phyloP scores from a whole-genome alignment of 2,113 vertebrate genomes.

The Python bivittatus region DNA sequence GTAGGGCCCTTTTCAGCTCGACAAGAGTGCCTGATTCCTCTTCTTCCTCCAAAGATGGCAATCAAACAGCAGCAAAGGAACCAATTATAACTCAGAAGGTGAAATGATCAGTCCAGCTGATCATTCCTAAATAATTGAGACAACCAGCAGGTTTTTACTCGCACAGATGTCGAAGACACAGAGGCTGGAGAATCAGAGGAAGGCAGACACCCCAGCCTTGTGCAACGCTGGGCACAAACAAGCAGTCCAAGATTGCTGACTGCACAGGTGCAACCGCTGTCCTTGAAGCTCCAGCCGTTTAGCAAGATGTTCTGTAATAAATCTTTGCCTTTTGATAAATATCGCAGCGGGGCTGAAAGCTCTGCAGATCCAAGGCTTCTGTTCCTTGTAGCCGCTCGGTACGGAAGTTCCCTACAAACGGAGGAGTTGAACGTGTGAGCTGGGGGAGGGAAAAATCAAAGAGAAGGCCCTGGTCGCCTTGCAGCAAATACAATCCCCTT shows the following conservation, averaged over 20 bases:
- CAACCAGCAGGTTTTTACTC: background rate
- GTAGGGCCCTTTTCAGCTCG: background rate
- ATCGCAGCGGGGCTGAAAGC: slow-evolving; percentile 39
- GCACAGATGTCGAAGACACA: background rate
- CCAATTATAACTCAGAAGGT: background rate
- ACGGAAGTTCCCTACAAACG: background rate
- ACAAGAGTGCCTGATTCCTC: background rate
- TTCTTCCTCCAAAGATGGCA: background rate
- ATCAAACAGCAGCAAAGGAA: background rate
- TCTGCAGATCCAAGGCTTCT: background rate
- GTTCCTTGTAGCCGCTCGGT: slow-evolving; percentile 21
- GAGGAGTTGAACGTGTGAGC: background rate
- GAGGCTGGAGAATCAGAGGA: background rate
- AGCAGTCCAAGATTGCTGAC: fast-evolving
- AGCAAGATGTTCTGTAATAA: background rate
- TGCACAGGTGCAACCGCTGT: background rate
- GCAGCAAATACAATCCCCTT: background rate
- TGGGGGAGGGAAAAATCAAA: no score
- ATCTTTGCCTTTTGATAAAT: slow-evolving; percentile 45
- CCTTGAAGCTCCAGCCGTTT: slow-evolving; percentile 11
- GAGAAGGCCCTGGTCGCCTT: background rate
- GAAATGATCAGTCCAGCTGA: background rate
- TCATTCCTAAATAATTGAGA: background rate
- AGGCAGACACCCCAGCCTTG: no score
- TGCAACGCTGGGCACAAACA: background rate